phyloP scores from a whole-genome alignment of 2,888 invertebrate species.

The Chromoteleia sp. region DNA sequence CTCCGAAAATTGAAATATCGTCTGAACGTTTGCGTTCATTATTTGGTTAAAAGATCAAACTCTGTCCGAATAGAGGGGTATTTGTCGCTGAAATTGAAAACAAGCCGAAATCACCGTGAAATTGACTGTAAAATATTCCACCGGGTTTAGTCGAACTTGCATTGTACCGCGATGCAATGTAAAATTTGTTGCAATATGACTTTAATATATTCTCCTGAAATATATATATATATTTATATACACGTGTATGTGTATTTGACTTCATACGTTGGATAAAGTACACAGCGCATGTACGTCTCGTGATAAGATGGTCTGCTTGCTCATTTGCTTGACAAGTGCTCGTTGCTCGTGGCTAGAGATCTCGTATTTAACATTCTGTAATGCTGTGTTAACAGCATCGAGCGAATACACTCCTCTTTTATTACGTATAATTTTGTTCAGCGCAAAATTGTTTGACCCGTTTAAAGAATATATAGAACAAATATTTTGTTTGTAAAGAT shows the following conservation, averaged over 20 bases:
- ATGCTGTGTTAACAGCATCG: constrained; percentile 45
- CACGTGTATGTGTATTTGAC: too few relatives aligned
- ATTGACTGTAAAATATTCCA: constrained; percentile 23
- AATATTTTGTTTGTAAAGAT: too few relatives aligned
- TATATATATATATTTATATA: too few relatives aligned
- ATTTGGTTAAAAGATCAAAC: constrained; percentile 40
- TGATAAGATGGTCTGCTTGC: constrained; percentile 61
- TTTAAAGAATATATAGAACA: constrained; percentile 16
- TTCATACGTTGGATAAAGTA: constrained; percentile 22
- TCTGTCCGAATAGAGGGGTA: not conserved
- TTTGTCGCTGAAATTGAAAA: constrained; percentile 35
- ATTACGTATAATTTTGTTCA: constrained; percentile 14
- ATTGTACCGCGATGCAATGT: constrained; percentile 16
- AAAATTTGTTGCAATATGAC: constrained; percentile 48
- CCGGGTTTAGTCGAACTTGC: constrained; percentile 20
- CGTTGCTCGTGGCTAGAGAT: constrained; percentile 50
- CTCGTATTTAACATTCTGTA: constrained; percentile 51
- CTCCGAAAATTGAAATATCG: constrained; percentile 43
- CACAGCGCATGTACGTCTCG: constrained; percentile 32
- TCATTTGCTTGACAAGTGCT: constrained; percentile 62
- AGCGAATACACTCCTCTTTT: constrained; percentile 19
- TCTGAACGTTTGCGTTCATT: constrained; percentile 32
- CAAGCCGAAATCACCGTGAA: constrained; percentile 5
- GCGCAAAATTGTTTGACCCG: constrained; percentile 14
- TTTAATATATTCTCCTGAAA: constrained; percentile 51